Evolutionary conservation across 2,797 vertebrate genomes (phyloP), one percentile per base, ranked within the genome.

Genomic region (Nannoperca obscura): DNA sequence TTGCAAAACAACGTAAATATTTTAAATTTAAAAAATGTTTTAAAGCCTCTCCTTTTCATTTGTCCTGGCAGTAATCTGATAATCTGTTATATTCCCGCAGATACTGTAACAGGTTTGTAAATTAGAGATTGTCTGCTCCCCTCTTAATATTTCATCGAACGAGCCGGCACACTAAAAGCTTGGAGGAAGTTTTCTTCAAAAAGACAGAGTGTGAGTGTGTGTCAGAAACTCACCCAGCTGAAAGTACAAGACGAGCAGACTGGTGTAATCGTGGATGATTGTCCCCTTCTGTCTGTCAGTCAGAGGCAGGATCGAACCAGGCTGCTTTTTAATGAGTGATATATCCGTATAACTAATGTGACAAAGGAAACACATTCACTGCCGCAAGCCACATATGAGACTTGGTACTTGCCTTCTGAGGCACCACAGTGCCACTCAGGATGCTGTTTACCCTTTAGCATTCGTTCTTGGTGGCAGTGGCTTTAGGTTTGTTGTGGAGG

Each of bases 81-180:
- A 49, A 42, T 77, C 49, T 44, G 13, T 71, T 40, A 36, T 66
- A 65, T 64, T 74, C 49, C 60, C 1, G 2, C 50, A 81, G 61
- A 83, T 75, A 24, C 71, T 83, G 55, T 74, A 76, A 68, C 76
- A 79, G 65, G 80, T 81, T 74, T 82, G 27, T 89, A 24, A 88
- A 88, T 91, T 62, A 86, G 89, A 59, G 62, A 87, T 84, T 40
- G 17, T 42, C 84, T 74, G 22, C 50, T 77, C 15, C 0, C 36
- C 36, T 7, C 60, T 89, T 59, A 84, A 91, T 89, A 88, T 87
- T 91, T 91, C 13, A 89, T 85, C 40, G 59, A 30, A 53, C 5
- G 11, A 66, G 70, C 74, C 73, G 80, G 86, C 58, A 54, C 58
- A 55, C 78, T 80, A 57, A 82, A 78, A 84, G 74, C 78, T 79